These are phyloP conservation scores for Gallinago jamesoni DNA, from an alignment of 2,113 vertebrate genomes.

Conservation along the genomic window DNA sequence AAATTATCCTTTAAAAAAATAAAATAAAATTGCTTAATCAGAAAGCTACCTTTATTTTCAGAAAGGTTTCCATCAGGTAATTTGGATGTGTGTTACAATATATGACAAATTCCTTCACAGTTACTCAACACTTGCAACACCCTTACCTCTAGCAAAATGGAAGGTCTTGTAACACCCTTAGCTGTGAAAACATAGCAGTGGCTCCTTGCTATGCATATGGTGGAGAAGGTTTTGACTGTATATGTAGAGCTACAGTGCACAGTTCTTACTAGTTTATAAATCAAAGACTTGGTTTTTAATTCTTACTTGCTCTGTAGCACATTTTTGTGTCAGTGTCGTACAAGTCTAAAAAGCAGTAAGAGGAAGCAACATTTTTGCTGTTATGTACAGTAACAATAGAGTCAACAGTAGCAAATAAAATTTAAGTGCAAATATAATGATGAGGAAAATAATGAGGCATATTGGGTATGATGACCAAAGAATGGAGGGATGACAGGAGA, in stretches of 20 bases:
- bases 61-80: not conserved
- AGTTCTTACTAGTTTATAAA: not conserved
- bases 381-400: not conserved
- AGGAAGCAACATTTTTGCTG: not conserved
- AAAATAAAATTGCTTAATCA: not conserved
- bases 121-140: not conserved
- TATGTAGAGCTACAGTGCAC: not conserved
- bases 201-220: not conserved
- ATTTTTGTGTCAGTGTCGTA: not conserved
- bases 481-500: not conserved
- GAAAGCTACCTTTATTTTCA: not conserved
- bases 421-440: not conserved
- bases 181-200: not conserved
- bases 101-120: not conserved
- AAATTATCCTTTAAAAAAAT: not conserved
- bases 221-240: not conserved
- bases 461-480: not conserved
- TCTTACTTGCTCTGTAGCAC: not conserved
- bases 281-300: not conserved
- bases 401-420: not conserved
- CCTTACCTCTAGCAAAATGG: not conserved
- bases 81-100: not conserved
- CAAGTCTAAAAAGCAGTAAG: not conserved
- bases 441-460: not conserved
- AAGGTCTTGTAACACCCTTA: not conserved